Base-by-base conservation (phyloP, 53 echinoderm and acorn worm genomes). In the Arbacia lixula region DNA sequence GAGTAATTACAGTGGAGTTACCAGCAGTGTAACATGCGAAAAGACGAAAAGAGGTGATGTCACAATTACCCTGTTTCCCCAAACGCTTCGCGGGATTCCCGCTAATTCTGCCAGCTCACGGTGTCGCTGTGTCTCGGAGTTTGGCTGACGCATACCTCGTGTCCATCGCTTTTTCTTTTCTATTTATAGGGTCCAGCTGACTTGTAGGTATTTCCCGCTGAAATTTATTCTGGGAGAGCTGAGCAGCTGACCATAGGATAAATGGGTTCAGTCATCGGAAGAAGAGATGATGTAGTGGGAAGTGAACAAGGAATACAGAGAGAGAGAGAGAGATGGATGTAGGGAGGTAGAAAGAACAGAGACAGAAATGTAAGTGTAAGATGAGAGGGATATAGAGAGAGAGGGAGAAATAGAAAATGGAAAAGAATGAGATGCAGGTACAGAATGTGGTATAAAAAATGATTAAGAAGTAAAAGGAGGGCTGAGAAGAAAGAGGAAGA, bases 171-270 rank as follows among this genome's bases (percentile, higher is more conserved):
- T n/a, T n/a, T n/a, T n/a, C n/a, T 53, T 51, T 26, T 34, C 74
- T 74, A 74, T 74, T 74, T 52, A 74, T 74, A 74, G 74, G 26
- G 6, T 27, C 31, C 32, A 39, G 33, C 28, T 10, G 16, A 53
- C 28, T 21, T 34, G 36, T 50, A 43, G 74, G 74, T 25, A 74
- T 74, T 74, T 74, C 74, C 74, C n/a, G n/a, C n/a, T n/a, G n/a
- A n/a, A n/a, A n/a, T n/a, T n/a, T n/a, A n/a, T n/a, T n/a, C n/a
- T n/a, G n/a, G n/a, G n/a, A n/a, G n/a, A n/a, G n/a, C n/a, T n/a
- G n/a, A n/a, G n/a, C n/a, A n/a, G n/a, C n/a, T n/a, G n/a, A n/a
- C n/a, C n/a, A n/a, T n/a, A 17, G 34, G 19, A 33, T 34, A 66
- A 12, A 66, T 29, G 17, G 33, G 19, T 4, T 11, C 3, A 34